Evolutionary conservation across 2,797 vertebrate genomes (phyloP).

Genomic region (Epinephelus coioides): DNA sequence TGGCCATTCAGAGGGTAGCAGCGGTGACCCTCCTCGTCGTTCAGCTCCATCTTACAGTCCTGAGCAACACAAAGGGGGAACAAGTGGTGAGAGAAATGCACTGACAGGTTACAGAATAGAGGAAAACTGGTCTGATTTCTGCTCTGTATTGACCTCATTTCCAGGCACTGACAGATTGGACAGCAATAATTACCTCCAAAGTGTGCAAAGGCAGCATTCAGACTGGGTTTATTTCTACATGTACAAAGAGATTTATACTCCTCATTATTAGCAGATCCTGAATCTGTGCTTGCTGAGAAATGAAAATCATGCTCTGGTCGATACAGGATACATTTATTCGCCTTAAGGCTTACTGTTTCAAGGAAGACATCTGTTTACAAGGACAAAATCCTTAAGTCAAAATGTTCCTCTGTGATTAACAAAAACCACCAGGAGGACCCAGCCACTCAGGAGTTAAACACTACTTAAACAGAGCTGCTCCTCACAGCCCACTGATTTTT

Average conservation of each 20-base stretch:
- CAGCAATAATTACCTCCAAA: background rate
- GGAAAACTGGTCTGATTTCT: conserved; percentile 12
- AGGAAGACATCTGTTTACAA: conserved; percentile 13
- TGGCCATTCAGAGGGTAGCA: conserved; percentile 95
- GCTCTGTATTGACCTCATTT: conserved; percentile 16
- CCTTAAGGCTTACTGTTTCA: conserved; percentile 11
- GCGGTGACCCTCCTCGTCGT: conserved; percentile 95
- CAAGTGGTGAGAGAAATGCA: background rate
- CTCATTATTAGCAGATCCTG: background rate
- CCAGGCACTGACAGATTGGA: background rate
- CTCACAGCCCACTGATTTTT: conserved; percentile 44
- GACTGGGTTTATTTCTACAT: background rate
- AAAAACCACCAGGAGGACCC: background rate
- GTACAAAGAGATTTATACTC: background rate
- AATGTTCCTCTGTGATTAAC: conserved; percentile 20
- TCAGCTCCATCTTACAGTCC: conserved; percentile 96
- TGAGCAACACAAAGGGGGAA: conserved; percentile 61
- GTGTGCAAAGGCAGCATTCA: background rate
- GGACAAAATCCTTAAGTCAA: background rate
- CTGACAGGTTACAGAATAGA: background rate
- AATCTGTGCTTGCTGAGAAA: background rate
- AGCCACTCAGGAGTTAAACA: conserved; percentile 24
- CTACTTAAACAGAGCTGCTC: conserved; percentile 18
- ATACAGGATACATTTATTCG: background rate
- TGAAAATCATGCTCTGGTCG: background rate